Conservation (phyloP, 2,888 invertebrate species). For the Toxonevra muliebris region DNA sequence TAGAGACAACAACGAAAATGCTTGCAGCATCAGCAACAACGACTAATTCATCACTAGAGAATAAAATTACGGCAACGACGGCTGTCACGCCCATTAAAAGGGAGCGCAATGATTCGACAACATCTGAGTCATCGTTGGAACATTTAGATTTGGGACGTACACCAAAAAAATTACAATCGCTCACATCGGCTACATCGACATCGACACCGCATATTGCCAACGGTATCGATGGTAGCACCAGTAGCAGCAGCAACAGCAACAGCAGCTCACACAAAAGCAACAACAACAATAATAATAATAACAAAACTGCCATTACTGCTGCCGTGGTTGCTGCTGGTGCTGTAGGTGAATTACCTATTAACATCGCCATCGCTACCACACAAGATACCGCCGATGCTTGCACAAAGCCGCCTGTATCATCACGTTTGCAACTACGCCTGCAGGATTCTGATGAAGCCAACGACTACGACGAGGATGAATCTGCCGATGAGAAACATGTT, state of each 20-base stretch:
- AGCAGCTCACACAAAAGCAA: constrained; percentile 12
- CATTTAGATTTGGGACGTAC: constrained; percentile 62
- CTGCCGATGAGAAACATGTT: constrained; percentile 41
- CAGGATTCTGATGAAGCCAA: constrained; percentile 45
- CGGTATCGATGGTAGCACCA: constrained; percentile 20
- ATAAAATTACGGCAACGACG: constrained; percentile 29
- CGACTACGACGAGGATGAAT: constrained; percentile 53
- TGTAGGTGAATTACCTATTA: neutral
- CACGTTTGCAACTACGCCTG: constrained; percentile 29
- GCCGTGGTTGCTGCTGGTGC: neutral
- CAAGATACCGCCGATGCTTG: constrained; percentile 24
- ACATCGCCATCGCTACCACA: constrained; percentile 44
- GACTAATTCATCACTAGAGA: constrained; percentile 29
- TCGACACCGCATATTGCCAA: constrained; percentile 51
- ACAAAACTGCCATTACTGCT: constrained; percentile 3
- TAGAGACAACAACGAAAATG: constrained; percentile 34
- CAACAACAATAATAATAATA: constrained; percentile 6
- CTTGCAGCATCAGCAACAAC: constrained; percentile 36
- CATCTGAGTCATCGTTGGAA: constrained; percentile 64
- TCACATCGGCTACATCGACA: constrained; percentile 54
- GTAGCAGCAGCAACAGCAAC: constrained; percentile 25
- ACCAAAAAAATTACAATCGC: constrained; percentile 57
- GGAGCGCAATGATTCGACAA: constrained; percentile 62
- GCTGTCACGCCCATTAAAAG: constrained; percentile 45
- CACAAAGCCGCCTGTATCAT: neutral